Evolutionary conservation across 2,797 vertebrate genomes (phyloP).

Genomic region (Cuniculus paca): DNA sequence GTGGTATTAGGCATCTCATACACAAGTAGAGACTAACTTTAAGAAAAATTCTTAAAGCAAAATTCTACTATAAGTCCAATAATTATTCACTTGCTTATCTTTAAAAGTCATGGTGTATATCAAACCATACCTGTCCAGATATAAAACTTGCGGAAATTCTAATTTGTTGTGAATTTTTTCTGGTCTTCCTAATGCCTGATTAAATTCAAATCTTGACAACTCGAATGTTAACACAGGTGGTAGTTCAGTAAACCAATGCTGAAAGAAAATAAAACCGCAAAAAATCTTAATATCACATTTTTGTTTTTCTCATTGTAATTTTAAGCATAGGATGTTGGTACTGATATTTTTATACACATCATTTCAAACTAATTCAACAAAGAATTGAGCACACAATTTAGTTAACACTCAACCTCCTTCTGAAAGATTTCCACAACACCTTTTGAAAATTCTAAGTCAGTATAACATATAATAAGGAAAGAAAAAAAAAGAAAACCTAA

Average conservation of each 20-base stretch:
- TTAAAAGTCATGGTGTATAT: not conserved
- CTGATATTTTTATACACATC: not conserved
- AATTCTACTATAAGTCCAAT: not conserved
- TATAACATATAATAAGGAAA: not conserved
- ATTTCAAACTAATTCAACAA: not conserved
- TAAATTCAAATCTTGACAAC: constrained; percentile 99
- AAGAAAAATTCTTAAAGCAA: constrained; percentile 9
- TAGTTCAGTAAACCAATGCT: constrained; percentile 99
- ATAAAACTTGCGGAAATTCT: constrained; percentile 97
- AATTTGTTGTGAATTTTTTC: constrained; percentile 99
- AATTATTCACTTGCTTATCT: constrained; percentile 30
- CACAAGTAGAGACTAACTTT: not conserved
- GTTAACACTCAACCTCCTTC: not conserved
- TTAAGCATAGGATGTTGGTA: not conserved
- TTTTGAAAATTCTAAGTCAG: constrained; percentile 9
- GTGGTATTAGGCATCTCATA: not conserved
- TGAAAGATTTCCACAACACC: not conserved
- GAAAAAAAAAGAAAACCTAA: not conserved
- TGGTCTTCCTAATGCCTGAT: constrained; percentile 97
- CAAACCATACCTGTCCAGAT: constrained; percentile 96
- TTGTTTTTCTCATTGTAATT: not conserved
- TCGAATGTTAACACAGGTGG: constrained; percentile 99
- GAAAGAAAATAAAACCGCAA: constrained; percentile 79
- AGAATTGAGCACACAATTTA: not conserved
- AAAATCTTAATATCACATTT: constrained; percentile 57